phyloP scores from a whole-genome alignment of 2,888 invertebrate species.

The Lucinisca nassula region DNA sequence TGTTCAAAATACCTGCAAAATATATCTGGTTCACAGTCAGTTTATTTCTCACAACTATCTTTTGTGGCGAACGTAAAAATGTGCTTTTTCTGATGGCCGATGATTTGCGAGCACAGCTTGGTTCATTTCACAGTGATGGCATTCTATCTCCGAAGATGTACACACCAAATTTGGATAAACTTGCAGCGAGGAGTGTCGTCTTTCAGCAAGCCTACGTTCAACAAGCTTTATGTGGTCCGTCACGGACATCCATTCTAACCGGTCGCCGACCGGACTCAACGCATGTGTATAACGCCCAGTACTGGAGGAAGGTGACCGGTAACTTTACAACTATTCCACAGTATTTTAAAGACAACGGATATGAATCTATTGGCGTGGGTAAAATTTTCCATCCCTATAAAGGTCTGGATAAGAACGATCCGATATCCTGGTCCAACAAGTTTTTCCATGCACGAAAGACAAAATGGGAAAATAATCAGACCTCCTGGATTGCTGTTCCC shows the following conservation, averaged over 20 bases:
- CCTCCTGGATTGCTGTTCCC: slow-evolving; percentile 71
- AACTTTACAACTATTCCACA: slow-evolving; percentile 72
- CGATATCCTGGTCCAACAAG: slow-evolving; percentile 66
- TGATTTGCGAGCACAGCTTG: slow-evolving; percentile 72
- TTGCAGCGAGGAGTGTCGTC: slow-evolving; percentile 71
- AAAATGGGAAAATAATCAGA: neutral
- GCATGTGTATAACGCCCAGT: slow-evolving; percentile 62
- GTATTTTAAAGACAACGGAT: slow-evolving; percentile 71
- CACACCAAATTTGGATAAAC: slow-evolving; percentile 76
- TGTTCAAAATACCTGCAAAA: too few relatives aligned
- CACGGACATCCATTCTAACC: slow-evolving; percentile 69
- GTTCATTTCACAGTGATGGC: slow-evolving; percentile 56
- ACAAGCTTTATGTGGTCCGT: slow-evolving; percentile 66
- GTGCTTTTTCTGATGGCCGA: too few relatives aligned
- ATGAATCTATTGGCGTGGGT: slow-evolving; percentile 61
- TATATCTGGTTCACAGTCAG: too few relatives aligned
- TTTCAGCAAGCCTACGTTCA: slow-evolving; percentile 72
- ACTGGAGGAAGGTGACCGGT: slow-evolving; percentile 60
- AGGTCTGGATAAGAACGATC: slow-evolving; percentile 43
- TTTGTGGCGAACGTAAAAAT: too few relatives aligned
- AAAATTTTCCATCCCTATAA: slow-evolving; percentile 92
- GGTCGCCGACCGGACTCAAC: slow-evolving; percentile 70
- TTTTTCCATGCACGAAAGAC: slow-evolving; percentile 45
- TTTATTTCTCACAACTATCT: too few relatives aligned
- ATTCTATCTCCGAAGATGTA: slow-evolving; percentile 70